Evolutionary conservation across 2,113 vertebrate species (phyloP).

Genomic region (Brienomyrus longianalis): DNA sequence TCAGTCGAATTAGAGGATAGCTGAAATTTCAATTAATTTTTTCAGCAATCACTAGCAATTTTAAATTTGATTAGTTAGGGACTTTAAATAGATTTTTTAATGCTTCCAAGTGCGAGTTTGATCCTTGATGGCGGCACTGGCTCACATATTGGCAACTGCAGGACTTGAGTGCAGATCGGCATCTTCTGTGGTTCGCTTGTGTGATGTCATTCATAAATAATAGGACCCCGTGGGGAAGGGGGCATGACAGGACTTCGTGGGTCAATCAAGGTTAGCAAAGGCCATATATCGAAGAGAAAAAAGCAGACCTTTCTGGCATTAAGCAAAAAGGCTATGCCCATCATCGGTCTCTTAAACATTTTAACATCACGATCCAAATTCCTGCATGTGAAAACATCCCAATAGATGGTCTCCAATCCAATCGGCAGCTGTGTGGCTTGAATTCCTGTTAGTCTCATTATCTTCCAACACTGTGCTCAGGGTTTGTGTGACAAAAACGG

Average conservation of each 20-base stretch:
- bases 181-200: background rate
- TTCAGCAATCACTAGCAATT: background rate
- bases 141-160: background rate
- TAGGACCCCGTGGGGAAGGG: too few species aligned
- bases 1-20: background rate
- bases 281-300: background rate
- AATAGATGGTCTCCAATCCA: background rate
- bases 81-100: background rate
- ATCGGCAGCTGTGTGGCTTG: background rate
- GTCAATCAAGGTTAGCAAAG: background rate
- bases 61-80: background rate
- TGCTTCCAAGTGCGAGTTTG: background rate
- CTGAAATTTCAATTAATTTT: background rate
- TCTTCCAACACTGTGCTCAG: background rate
- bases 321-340: background rate
- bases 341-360: background rate
- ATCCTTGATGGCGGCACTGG: background rate
- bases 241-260: background rate
- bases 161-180: background rate
- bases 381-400: background rate
- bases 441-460: background rate
- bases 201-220: background rate
- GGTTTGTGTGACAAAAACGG: background rate
- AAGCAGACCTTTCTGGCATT: background rate
- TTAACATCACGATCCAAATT: background rate